Base-by-base conservation (phyloP, 1,140 invertebrate genomes). In the Acromyrmex charruanus region DNA sequence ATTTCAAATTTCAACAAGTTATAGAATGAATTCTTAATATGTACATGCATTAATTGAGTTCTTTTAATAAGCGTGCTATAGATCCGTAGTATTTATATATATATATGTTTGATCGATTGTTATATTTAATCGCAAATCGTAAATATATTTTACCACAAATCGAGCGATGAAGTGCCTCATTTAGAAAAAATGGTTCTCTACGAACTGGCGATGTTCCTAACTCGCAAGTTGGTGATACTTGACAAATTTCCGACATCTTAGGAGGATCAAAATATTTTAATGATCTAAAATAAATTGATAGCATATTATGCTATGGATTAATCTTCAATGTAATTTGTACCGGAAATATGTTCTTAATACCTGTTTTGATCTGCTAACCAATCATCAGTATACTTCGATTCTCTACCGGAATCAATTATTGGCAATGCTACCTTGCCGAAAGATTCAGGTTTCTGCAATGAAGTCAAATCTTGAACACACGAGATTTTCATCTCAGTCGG, bases 141-240 rank as follows among this genome's bases (percentile, higher is more conserved):
- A 44, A 44, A 44, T 44, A 44, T 80, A 61, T 87, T 39, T 90
- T 91, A 91, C 90, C 89, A 51, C 75, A 66, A 85, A 61, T 74
- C 2, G 89, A 90, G 65, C 87, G 87, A 49, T 88, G 89, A 55
- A 88, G 85, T 69, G 53, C 74, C 31, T 91, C 90, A 51, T 88
- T 77, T 31, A 91, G 39, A 31, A 77, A 91, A 63, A 91, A 86
- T 3, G 90, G 81, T 7, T 91, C 90, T 28, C 68, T 89, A 35
- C 31, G 69, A 10, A 1, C 44, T 5, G 80, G 28, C 10, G 68
- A 63, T 4, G 18, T 69, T 49, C 16, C 65, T 39, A 55, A 58
- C n/a, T 90, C 72, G 7, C 71, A 49, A 16, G 7, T 35, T 3
- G 69, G 16, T 12, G 80, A 85, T 44, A 25, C 35, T 69, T 72